Evolutionary conservation across 2,888 invertebrate species (phyloP).

Genomic region (Rhingia rostrata): DNA sequence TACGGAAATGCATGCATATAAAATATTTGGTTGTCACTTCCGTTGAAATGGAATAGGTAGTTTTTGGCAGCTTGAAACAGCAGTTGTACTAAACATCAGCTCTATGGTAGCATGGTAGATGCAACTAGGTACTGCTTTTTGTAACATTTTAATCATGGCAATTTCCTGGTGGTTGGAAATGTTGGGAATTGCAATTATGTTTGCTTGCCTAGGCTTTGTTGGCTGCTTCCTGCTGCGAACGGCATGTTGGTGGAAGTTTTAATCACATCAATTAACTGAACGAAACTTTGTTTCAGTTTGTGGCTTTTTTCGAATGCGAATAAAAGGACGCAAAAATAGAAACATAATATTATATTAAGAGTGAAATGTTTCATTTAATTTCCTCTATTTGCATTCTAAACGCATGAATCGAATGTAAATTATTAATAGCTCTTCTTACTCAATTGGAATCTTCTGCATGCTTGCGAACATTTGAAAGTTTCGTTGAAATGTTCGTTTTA

Average conservation of each 20-base stretch:
- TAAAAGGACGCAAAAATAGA: slow-evolving; percentile 19
- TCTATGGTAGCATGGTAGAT: slow-evolving; percentile 1
- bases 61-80: slow-evolving; percentile 8
- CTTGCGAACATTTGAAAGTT: too few species aligned
- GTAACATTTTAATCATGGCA: slow-evolving; percentile 62
- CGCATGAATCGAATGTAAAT: too few species aligned
- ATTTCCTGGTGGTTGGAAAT: slow-evolving; percentile 38
- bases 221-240: slow-evolving; percentile 7
- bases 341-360: slow-evolving; percentile 42
- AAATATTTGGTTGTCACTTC: slow-evolving; percentile 53
- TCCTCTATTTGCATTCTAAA: slow-evolving; percentile 29
- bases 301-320: slow-evolving; percentile 49
- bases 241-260: slow-evolving; percentile 34
- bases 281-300: slow-evolving; percentile 72
- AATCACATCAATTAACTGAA: slow-evolving; percentile 70
- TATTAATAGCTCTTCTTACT: too few species aligned
- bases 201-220: slow-evolving; percentile 30
- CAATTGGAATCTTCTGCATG: too few species aligned
- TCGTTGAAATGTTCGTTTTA: too few species aligned
- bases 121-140: slow-evolving; percentile 27
- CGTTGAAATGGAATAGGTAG: slow-evolving; percentile 15
- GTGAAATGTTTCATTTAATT: background rate
- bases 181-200: slow-evolving; percentile 54
- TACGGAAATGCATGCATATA: slow-evolving; percentile 49
- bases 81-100: background rate